Percentiles rank a stretch among this genome's conserved stretches.
These are phyloP conservation scores for Antitype chi DNA, from an alignment of 2,888 invertebrate species.

Conservation along the genomic window DNA sequence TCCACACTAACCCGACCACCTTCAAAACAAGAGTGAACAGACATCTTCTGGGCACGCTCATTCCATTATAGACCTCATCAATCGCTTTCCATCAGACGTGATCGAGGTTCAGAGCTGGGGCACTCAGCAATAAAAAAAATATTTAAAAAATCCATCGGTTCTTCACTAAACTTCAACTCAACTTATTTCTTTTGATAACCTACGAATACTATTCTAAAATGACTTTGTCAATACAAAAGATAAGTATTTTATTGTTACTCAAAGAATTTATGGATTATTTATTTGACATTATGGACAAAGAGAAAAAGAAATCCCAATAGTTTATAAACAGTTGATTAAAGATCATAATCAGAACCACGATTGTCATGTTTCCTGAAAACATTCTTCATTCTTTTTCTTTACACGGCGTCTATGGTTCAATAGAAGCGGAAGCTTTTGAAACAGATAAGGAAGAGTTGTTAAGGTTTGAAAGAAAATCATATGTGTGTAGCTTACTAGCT, in stretches of 20 bases:
- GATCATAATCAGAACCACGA: not conserved
- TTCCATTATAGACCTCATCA: too few relatives aligned
- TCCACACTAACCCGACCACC: too few relatives aligned
- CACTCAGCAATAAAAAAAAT: too few relatives aligned
- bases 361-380: not conserved
- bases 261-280: not conserved
- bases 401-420: not conserved
- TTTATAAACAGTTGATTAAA: not conserved
- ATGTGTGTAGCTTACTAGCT: not conserved
- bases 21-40: too few relatives aligned
- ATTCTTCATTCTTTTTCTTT: slow-evolving; percentile 10
- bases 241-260: not conserved
- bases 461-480: not conserved
- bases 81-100: too few relatives aligned
- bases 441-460: not conserved
- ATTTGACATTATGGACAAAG: not conserved
- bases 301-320: not conserved
- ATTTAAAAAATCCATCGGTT: too few relatives aligned
- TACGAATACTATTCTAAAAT: not conserved
- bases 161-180: too few relatives aligned
- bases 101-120: too few relatives aligned
- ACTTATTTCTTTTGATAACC: too few relatives aligned
- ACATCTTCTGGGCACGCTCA: too few relatives aligned
- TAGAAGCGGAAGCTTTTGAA: not conserved
- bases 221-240: not conserved